phyloP scores from a whole-genome alignment of 2,113 vertebrate genomes.

The Tenrec ecaudatus region DNA sequence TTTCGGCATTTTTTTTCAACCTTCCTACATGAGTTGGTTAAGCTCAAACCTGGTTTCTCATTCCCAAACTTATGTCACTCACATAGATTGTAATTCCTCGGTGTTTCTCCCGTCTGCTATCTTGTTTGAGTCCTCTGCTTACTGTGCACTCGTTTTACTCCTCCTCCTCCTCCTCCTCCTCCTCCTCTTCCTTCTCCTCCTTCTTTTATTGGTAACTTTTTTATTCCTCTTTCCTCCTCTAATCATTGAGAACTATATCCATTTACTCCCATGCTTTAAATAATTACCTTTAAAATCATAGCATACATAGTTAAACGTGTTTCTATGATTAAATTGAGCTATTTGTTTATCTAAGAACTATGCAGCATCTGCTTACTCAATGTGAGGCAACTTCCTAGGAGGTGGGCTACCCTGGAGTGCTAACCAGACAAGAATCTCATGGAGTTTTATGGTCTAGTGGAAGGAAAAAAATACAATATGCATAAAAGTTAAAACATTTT shows the following conservation, averaged over 20 bases:
- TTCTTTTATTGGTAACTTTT: neutral
- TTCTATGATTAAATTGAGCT: no score
- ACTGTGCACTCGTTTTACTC: neutral
- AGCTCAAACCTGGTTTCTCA: slow-evolving; percentile 29
- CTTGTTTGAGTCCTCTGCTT: slow-evolving; percentile 5
- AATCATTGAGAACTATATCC: neutral
- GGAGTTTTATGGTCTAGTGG: neutral
- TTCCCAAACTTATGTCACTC: neutral
- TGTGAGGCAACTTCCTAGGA: neutral
- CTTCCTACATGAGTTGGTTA: slow-evolving; percentile 44
- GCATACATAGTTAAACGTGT: neutral
- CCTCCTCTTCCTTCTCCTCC: neutral
- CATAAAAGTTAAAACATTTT: neutral
- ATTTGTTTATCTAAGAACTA: neutral
- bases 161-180: neutral
- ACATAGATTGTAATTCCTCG: neutral
- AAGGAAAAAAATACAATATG: neutral
- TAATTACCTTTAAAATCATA: slow-evolving; percentile 24
- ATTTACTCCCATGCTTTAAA: slow-evolving; percentile 18
- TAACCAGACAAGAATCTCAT: neutral
- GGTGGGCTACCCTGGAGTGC: neutral
- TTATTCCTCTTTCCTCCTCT: neutral
- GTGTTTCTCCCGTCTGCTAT: neutral
- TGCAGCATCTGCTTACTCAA: neutral
- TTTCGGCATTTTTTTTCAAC: slow-evolving; percentile 47